A percentile compares a stretch with the other conserved stretches of the same genome.
phyloP scores from a whole-genome alignment of 2,888 invertebrate species.

The Mystacides longicornis region DNA sequence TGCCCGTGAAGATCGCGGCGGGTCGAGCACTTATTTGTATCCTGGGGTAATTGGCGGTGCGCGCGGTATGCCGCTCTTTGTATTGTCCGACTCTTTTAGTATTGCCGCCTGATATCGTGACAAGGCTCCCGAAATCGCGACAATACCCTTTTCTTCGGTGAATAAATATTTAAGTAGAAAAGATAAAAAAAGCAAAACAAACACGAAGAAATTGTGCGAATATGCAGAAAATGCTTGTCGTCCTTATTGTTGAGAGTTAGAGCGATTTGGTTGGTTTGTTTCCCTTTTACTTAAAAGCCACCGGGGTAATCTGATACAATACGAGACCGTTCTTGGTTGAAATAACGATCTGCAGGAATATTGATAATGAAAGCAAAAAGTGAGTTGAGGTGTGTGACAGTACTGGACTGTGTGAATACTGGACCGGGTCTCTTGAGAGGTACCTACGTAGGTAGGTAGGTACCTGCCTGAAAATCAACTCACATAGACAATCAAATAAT shows the following conservation, averaged over 20 bases:
- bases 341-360: conserved; percentile 5
- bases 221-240: not conserved
- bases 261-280: too few species aligned
- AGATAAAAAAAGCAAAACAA: not conserved
- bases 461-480: too few species aligned
- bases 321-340: not conserved
- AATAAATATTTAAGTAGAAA: conserved; percentile 2
- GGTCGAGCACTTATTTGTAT: conserved; percentile 21
- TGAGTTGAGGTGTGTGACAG: not conserved
- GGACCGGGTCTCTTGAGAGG: too few species aligned
- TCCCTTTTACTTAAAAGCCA: not conserved
- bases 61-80: conserved; percentile 9
- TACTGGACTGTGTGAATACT: not conserved
- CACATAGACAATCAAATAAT: too few species aligned
- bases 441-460: too few species aligned
- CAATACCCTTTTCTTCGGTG: conserved; percentile 8
- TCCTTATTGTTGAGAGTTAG: too few species aligned
- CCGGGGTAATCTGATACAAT: not conserved
- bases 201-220: not conserved
- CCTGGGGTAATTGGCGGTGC: conserved; percentile 18
- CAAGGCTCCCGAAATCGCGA: conserved; percentile 10
- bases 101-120: conserved; percentile 9
- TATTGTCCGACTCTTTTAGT: conserved; percentile 7
- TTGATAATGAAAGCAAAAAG: conserved; percentile 4
- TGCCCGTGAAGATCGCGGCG: conserved; percentile 6